A percentile compares a stretch with the other conserved stretches of the same genome.
Evolutionary conservation across 2,888 invertebrate species (phyloP).

Genomic region (Octodonta nipae): DNA sequence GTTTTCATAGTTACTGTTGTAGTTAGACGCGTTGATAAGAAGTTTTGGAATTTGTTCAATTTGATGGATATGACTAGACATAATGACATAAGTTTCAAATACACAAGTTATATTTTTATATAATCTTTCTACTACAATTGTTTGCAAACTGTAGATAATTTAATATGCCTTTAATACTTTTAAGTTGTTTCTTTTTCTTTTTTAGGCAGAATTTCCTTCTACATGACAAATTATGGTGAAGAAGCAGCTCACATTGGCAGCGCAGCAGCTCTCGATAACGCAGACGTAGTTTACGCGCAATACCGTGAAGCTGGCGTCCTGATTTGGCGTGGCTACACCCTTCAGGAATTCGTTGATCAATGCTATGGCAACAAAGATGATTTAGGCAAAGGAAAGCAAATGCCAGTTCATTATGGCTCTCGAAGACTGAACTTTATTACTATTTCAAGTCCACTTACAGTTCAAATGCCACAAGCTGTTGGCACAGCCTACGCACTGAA

Average conservation of each 20-base stretch:
- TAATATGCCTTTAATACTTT: no score
- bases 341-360: slow-evolving; percentile 83
- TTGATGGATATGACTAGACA: no score
- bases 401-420: slow-evolving; percentile 96
- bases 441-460: slow-evolving; percentile 82
- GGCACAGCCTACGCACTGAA: slow-evolving; percentile 93
- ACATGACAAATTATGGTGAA: slow-evolving; percentile 97
- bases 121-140: no score
- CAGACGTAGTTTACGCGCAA: slow-evolving; percentile 89
- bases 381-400: slow-evolving; percentile 69
- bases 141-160: no score
- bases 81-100: no score
- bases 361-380: slow-evolving; percentile 90
- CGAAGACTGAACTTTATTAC: slow-evolving; percentile 78
- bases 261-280: slow-evolving; percentile 77
- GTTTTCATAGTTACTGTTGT: no score
- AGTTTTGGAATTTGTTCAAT: no score
- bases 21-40: no score
- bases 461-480: slow-evolving; percentile 95
- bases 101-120: no score
- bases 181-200: no score
- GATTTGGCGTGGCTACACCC: slow-evolving; percentile 76
- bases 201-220: slow-evolving; percentile 89
- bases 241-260: slow-evolving; percentile 85
- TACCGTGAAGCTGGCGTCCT: slow-evolving; percentile 92